Conservation (phyloP, 1,140 invertebrate species). For the Laupala kohalensis region DNA sequence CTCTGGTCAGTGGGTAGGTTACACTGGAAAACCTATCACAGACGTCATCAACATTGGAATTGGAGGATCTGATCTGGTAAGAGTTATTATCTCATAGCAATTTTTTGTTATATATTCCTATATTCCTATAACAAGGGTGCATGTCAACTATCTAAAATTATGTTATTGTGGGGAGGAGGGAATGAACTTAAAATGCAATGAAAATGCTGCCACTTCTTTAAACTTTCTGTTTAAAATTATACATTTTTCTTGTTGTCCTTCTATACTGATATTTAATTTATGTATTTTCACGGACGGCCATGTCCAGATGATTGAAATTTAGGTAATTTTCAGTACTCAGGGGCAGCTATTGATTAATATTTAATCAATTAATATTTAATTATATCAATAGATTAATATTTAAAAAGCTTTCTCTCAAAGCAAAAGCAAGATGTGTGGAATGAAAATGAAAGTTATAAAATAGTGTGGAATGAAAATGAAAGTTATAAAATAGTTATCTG, state of each 20-base stretch:
- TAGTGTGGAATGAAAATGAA: no score
- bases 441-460: no score
- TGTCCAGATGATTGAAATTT: no score
- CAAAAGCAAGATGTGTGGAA: no score
- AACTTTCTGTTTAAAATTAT: background rate
- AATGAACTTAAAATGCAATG: background rate
- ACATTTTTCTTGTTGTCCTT: background rate
- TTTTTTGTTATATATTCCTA: no score
- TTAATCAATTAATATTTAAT: background rate
- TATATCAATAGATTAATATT: background rate
- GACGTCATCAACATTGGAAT: constrained; percentile 99
- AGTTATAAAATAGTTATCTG: no score
- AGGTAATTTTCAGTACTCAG: no score
- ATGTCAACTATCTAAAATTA: no score
- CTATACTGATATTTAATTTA: background rate
- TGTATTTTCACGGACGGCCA: no score
- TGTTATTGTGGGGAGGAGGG: background rate
- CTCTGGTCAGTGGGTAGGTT: constrained; percentile 67
- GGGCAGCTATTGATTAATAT: no score
- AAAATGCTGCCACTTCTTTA: background rate
- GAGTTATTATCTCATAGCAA: constrained; percentile 9
- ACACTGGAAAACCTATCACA: constrained; percentile 87
- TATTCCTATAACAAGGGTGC: no score
- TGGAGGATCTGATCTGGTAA: constrained; percentile 91
- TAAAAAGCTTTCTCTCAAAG: background rate